phyloP scores from a whole-genome alignment of 2,888 invertebrate genomes.

The Perizoma flavofasciatum region DNA sequence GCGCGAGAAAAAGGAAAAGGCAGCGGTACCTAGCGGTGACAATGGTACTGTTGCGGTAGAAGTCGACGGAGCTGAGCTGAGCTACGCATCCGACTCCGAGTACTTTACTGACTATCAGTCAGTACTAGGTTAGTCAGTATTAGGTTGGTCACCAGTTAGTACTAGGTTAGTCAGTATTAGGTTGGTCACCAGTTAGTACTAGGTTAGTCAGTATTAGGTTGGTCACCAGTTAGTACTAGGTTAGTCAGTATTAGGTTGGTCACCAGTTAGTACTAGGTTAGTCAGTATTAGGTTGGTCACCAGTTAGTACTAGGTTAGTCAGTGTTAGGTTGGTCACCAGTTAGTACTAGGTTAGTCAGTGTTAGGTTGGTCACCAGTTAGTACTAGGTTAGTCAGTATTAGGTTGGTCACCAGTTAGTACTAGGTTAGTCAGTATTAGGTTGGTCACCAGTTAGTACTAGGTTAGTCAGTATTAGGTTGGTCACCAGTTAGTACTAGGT shows the following conservation, averaged over 20 bases:
- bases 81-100: conserved; percentile 71
- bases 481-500: too few relatives aligned
- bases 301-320: too few relatives aligned
- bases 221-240: conserved; percentile 47
- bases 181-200: conserved; percentile 36
- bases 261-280: conserved; percentile 52
- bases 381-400: too few relatives aligned
- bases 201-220: conserved; percentile 44
- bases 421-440: too few relatives aligned
- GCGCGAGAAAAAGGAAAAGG: conserved; percentile 46
- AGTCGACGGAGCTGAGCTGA: conserved; percentile 53
- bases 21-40: conserved; percentile 26
- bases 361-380: too few relatives aligned
- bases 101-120: conserved; percentile 78
- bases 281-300: too few relatives aligned
- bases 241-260: conserved; percentile 27
- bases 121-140: conserved; percentile 54
- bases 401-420: too few relatives aligned
- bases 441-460: too few relatives aligned
- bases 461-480: too few relatives aligned
- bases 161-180: conserved; percentile 48
- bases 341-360: too few relatives aligned
- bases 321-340: too few relatives aligned
- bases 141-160: conserved; percentile 27
- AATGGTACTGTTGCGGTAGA: conserved; percentile 34